Base-by-base conservation (phyloP, 1,140 invertebrate species). In the Oryctes rhinoceros region DNA sequence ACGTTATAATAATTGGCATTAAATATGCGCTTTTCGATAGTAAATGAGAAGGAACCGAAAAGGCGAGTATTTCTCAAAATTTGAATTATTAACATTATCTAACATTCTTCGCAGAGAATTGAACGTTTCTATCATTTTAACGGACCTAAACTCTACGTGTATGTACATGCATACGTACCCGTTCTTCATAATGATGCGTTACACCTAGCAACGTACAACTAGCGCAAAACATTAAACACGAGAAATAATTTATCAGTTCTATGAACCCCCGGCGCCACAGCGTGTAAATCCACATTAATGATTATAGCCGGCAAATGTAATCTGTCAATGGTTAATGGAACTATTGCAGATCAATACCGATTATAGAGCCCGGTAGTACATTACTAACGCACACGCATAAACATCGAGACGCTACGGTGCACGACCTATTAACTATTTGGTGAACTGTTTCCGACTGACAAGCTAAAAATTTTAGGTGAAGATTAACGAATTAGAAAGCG, bases 241-340 rank as follows among this genome's bases (percentile, higher is more conserved):
- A 67, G 65, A 67, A 67, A 67, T 76, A 76, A 76, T 76, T 76
- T 76, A 76, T 20, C 37, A n/a, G 37, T n/a, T 1, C 30, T 76
- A 76, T 76, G 78, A 76, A 35, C 74, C 79, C 20, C 30, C 18
- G 6, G 78, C 81, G 79, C 79, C 77, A 48, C 62, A 79, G 76
- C 78, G 80, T 81, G 80, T 84, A 80, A 84, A 82, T 83, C 82
- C 78, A 59, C 81, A 84, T 84, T 84, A 67, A 67, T 67, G 65
- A 18, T 67, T 67, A 83, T 80, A 80, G 78, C 80, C 81, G 80
- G 80, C 80, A 83, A 84, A 84, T 83, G 81, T 80, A 84, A 84
- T 83, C 80, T 84, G 83, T 84, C 83, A 84, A 84, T 84, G 65
- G 80, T 79, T 83, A 84, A 84, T 84, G 65, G 65, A 67, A 67